Evolutionary conservation across 2,113 vertebrate species (phyloP), one percentile per base, ranked within the genome.

Genomic region (Pelecanoides urinatrix): DNA sequence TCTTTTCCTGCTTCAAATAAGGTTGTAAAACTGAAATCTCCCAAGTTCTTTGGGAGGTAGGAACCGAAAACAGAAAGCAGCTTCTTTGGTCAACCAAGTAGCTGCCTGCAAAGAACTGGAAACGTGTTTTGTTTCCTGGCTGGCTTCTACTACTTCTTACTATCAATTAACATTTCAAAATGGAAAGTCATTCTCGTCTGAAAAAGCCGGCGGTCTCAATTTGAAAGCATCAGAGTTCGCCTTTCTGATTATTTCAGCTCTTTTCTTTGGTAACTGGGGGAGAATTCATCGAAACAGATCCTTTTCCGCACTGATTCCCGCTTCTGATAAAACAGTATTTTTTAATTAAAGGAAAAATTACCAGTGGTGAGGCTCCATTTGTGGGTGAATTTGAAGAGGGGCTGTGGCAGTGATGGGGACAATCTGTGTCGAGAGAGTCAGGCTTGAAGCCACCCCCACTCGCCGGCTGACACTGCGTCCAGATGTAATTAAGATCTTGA

Each of bases 261-360:
- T 53, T 88, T 85, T 42, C 70, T 61, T 85, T 73, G 68, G 85
- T 47, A 27, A 63, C 40, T 10, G 58, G 58, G 74, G 63, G 53
- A 72, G 70, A 58, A 77, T 42, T 77, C 42, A 16, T 32, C 62
- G 22, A 19, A 77, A 76, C 34, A 10, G 83, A 88, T 76, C 74
- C 63, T 76, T 80, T 30, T 23, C 79, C 15, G 85, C 1, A 5
- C 58, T 17, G 84, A 76, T 93, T 74, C 68, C 75, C 0, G 9
- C 63, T 86, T n/a, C 85, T 82, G 92, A 94, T 89, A 92, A 82
- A 89, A 9, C 26, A 38, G 59, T 10, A 11, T 29, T 42, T 72
- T 88, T 91, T 95, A 94, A 95, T 89, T 82, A 91, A 86, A 86
- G 70, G 83, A 6, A 34, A 74, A 66, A 88, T 68, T 52, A 71